These are phyloP conservation scores for Drosophila micromelanica DNA, from an alignment of 1,140 invertebrate genomes.

Conservation along the genomic window DNA sequence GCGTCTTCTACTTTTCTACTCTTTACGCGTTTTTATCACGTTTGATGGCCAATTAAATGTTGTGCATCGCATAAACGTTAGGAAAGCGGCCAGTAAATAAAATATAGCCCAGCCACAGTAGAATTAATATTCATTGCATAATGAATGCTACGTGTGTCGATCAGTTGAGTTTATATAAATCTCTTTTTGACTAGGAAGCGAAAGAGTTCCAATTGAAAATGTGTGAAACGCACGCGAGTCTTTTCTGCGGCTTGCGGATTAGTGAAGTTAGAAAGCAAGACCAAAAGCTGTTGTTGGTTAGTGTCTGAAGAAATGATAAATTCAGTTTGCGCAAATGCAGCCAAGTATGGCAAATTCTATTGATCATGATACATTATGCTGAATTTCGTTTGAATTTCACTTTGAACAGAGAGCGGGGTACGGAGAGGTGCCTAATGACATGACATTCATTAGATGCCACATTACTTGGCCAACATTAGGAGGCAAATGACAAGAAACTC, in stretches of 20 bases:
- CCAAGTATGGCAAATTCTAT: slow-evolving; percentile 12
- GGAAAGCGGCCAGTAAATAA: slow-evolving; percentile 33
- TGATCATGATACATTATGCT: neutral
- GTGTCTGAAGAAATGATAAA: neutral
- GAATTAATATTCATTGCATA: slow-evolving; percentile 74
- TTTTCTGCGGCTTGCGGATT: slow-evolving; percentile 25
- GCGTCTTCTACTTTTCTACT: slow-evolving; percentile 2
- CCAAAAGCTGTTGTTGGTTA: slow-evolving; percentile 2
- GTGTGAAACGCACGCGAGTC: slow-evolving; percentile 50
- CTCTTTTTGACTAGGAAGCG: slow-evolving; percentile 53
- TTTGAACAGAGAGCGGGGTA: slow-evolving; percentile 3
- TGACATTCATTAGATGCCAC: slow-evolving; percentile 37
- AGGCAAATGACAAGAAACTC: slow-evolving; percentile 28
- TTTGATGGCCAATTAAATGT: slow-evolving; percentile 70
- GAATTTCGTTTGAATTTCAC: slow-evolving; percentile 24
- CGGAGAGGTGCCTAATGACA: slow-evolving; percentile 31
- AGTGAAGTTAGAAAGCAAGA: slow-evolving; percentile 53
- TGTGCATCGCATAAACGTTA: neutral
- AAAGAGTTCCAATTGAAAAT: slow-evolving; percentile 17
- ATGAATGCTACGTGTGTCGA: slow-evolving; percentile 39
- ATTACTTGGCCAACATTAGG: slow-evolving; percentile 59
- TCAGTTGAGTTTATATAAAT: neutral
- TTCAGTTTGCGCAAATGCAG: neutral
- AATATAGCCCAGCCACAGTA: slow-evolving; percentile 51
- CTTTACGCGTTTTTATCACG: slow-evolving; percentile 24